These are phyloP conservation scores for Chinchilla lanigera DNA, from an alignment of 2,113 vertebrate genomes.

Conservation along the genomic window DNA sequence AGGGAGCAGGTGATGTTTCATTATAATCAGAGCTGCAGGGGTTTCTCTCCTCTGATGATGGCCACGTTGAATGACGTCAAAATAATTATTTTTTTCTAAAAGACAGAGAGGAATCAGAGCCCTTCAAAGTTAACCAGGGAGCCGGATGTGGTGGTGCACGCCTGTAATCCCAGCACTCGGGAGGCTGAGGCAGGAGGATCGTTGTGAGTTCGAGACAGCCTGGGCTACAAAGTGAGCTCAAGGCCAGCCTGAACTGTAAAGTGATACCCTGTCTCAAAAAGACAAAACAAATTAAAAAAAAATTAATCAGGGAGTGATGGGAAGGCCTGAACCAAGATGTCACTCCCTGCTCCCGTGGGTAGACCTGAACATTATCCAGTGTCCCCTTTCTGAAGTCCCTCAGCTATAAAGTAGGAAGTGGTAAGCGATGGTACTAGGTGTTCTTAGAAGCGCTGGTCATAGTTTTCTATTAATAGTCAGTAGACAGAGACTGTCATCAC, in stretches of 20 bases:
- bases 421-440: neutral
- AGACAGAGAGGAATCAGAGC: neutral
- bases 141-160: too few species aligned
- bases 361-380: neutral
- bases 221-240: too few species aligned
- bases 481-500: neutral
- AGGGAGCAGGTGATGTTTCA: neutral
- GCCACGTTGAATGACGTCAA: neutral
- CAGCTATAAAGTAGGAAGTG: slow-evolving; percentile 1
- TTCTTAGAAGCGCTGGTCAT: slow-evolving; percentile 22
- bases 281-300: too few species aligned
- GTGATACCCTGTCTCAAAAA: too few species aligned
- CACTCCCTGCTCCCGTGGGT: neutral
- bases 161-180: too few species aligned
- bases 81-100: slow-evolving; percentile 26
- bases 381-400: neutral
- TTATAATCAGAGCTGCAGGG: slow-evolving; percentile 24
- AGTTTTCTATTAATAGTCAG: neutral
- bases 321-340: neutral
- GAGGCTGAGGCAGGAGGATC: too few species aligned
- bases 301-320: neutral
- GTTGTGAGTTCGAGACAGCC: too few species aligned
- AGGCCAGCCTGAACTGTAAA: too few species aligned
- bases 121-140: slow-evolving; percentile 18
- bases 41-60: slow-evolving; percentile 50